These are phyloP conservation scores for Marronus borbonicus DNA, from an alignment of 2,888 invertebrate genomes.

Conservation along the genomic window DNA sequence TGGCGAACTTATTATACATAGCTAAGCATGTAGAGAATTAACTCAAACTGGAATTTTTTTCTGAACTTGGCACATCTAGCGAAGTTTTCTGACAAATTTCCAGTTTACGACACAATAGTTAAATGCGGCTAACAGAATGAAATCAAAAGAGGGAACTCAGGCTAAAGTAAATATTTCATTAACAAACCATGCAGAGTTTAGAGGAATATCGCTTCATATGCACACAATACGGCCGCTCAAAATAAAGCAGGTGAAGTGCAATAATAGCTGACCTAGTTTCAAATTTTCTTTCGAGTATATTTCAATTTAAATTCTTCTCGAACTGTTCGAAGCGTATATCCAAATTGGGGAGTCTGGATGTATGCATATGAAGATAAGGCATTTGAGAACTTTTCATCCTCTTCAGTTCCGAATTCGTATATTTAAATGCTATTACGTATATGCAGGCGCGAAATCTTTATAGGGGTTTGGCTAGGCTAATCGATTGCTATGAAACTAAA, in stretches of 20 bases:
- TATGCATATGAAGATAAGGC: slow-evolving; percentile 16
- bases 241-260: slow-evolving; percentile 34
- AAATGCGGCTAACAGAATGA: not conserved
- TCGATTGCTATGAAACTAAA: too few relatives aligned
- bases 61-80: too few relatives aligned
- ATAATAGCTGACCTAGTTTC: slow-evolving; percentile 40
- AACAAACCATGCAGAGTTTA: not conserved
- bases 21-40: too few relatives aligned
- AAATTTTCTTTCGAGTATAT: slow-evolving; percentile 31
- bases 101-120: too few relatives aligned
- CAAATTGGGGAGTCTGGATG: slow-evolving; percentile 2
- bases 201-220: not conserved
- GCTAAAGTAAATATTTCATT: not conserved
- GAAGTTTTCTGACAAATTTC: too few relatives aligned
- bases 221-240: not conserved
- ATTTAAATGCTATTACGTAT: not conserved
- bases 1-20: too few relatives aligned
- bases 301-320: slow-evolving; percentile 43
- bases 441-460: too few relatives aligned
- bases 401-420: slow-evolving; percentile 4
- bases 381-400: slow-evolving; percentile 30
- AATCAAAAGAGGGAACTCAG: not conserved
- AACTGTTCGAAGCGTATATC: slow-evolving; percentile 6
- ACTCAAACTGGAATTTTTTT: too few relatives aligned
- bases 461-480: too few relatives aligned